Conservation (phyloP, 2,888 invertebrate genomes). For the Limnephilus marmoratus region DNA sequence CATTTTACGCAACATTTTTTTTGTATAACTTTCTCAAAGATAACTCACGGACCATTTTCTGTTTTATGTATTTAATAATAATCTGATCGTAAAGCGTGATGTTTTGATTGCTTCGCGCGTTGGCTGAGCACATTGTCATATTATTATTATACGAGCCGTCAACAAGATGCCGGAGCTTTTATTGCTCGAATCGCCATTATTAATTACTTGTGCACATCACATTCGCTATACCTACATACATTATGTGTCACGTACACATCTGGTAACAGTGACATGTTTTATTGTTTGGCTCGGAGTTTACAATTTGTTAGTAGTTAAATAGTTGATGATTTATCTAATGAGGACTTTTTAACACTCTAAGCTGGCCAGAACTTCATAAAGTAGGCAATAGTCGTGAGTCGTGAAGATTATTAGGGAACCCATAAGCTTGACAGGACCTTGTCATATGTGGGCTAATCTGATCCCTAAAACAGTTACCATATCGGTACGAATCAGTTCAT, state of each 20-base stretch:
- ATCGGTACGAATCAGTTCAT: too few species aligned
- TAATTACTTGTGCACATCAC: constrained; percentile 9
- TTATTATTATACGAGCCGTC: constrained; percentile 9
- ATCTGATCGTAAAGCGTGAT: neutral
- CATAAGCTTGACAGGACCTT: too few species aligned
- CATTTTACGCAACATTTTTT: neutral
- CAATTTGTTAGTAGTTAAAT: neutral
- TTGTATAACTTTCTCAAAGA: neutral
- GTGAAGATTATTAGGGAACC: too few species aligned
- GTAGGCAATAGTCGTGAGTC: too few species aligned
- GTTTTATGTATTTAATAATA: neutral
- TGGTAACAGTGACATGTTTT: neutral
- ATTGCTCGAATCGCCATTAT: constrained; percentile 15
- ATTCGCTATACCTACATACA: neutral
- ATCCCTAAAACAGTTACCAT: neutral
- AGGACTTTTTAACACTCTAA: too few species aligned
- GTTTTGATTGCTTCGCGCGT: neutral
- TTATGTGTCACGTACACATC: neutral
- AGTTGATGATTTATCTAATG: neutral
- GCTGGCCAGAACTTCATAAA: too few species aligned
- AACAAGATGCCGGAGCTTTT: constrained; percentile 35
- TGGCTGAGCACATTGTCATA: neutral
- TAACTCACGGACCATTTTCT: neutral
- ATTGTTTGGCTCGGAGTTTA: neutral
- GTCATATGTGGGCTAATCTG: neutral